Evolutionary conservation across 2,113 vertebrate genomes (phyloP).

Genomic region (Sinosuthora webbiana): DNA sequence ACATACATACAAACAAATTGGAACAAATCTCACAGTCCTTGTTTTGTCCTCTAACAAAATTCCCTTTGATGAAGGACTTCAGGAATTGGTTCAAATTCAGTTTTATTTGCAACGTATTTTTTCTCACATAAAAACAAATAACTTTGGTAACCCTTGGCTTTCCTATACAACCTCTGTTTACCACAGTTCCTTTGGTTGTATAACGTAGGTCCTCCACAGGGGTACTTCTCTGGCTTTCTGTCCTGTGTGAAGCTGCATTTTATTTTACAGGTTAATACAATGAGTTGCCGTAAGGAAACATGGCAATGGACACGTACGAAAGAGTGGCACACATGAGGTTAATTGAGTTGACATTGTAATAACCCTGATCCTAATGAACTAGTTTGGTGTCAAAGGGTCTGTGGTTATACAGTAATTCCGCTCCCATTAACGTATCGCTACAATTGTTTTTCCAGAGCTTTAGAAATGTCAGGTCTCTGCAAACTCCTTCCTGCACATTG

Average conservation of each 20-base stretch:
- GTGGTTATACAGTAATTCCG: conserved; percentile 1
- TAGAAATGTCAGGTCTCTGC: conserved; percentile 50
- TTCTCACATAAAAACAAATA: conserved; percentile 62
- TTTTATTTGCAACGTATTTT: conserved; percentile 59
- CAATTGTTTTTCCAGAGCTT: conserved; percentile 54
- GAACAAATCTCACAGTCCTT: conserved; percentile 38
- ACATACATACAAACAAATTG: conserved; percentile 10
- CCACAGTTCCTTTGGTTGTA: conserved; percentile 74
- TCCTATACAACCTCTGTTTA: conserved; percentile 65
- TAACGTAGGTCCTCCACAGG: conserved; percentile 68
- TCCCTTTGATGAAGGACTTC: conserved; percentile 56
- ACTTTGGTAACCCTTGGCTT: conserved; percentile 78
- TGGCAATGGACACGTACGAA: conserved; percentile 46
- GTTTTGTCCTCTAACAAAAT: conserved; percentile 48
- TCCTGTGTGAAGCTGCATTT: conserved; percentile 69
- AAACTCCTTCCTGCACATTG: conserved; percentile 45
- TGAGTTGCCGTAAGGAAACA: conserved; percentile 57
- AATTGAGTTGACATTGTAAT: conserved; percentile 48
- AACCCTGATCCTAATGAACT: conserved; percentile 54
- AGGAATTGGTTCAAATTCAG: conserved; percentile 43
- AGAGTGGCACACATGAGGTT: conserved; percentile 57
- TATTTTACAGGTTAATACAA: conserved; percentile 59
- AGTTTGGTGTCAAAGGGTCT: conserved; percentile 55
- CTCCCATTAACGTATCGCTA: conserved; percentile 3
- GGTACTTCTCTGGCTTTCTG: conserved; percentile 74